phyloP scores from a whole-genome alignment of 2,797 vertebrate genomes.

The Helicolenus hilgendorfi region DNA sequence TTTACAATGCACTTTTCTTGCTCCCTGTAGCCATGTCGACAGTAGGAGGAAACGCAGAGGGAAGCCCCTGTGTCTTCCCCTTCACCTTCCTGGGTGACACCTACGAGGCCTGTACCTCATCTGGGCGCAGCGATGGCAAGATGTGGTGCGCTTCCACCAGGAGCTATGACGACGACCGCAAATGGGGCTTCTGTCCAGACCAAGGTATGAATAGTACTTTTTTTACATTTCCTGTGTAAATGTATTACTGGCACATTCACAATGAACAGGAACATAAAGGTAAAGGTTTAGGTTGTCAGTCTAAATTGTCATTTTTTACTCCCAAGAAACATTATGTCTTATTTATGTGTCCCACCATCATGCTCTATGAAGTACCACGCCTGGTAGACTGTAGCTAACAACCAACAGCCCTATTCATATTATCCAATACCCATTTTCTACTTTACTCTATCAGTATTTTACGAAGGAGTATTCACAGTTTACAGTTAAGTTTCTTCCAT shows the following conservation, averaged over 20 bases:
- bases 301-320: background rate
- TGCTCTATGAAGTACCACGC: background rate
- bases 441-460: background rate
- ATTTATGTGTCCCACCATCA: background rate
- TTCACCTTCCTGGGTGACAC: slow-evolving; percentile 96
- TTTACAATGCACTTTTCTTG: slow-evolving; percentile 9
- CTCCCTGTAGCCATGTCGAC: slow-evolving; percentile 94
- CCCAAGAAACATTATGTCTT: background rate
- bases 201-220: slow-evolving; percentile 90
- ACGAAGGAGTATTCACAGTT: background rate
- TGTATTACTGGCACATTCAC: background rate
- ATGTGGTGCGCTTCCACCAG: slow-evolving; percentile 94
- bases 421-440: background rate
- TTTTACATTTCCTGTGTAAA: background rate
- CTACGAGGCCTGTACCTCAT: slow-evolving; percentile 94
- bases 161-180: slow-evolving; percentile 97
- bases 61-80: slow-evolving; percentile 95
- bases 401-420: background rate
- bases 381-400: background rate
- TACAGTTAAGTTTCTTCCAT: background rate
- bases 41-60: slow-evolving; percentile 96
- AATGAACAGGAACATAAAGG: background rate
- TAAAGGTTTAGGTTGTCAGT: background rate
- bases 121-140: slow-evolving; percentile 95
- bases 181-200: slow-evolving; percentile 99